These are phyloP conservation scores for Trichosurus vulpecula DNA, from an alignment of 2,797 vertebrate genomes.

Conservation along the genomic window DNA sequence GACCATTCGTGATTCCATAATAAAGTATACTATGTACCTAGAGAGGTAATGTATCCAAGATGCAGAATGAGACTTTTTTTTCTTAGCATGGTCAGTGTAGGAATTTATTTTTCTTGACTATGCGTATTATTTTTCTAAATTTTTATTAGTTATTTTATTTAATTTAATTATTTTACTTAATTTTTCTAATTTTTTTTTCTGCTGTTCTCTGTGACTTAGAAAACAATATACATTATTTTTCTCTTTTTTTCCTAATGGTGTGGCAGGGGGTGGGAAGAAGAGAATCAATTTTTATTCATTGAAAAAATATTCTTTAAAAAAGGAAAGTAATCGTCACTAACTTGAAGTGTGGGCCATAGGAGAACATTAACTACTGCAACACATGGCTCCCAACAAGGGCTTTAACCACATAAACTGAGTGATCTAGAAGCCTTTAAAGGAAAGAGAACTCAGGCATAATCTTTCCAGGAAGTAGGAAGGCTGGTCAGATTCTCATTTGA, in stretches of 20 bases:
- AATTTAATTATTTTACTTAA: neutral
- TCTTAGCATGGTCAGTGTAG: neutral
- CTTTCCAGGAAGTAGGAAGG: slow-evolving; percentile 27
- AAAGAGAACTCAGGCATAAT: slow-evolving; percentile 8
- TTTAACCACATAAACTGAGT: slow-evolving; percentile 25
- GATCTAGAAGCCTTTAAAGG: slow-evolving; percentile 50
- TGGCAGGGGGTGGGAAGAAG: neutral
- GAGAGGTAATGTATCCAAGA: neutral
- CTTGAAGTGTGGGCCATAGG: slow-evolving; percentile 20
- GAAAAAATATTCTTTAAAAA: neutral
- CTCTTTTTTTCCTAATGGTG: neutral
- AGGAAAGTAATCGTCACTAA: slow-evolving; percentile 44
- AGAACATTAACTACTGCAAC: neutral
- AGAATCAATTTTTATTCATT: neutral
- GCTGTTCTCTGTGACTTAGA: neutral
- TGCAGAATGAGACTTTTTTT: neutral
- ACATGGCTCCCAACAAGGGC: slow-evolving; percentile 10
- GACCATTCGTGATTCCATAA: neutral
- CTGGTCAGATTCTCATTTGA: slow-evolving; percentile 15
- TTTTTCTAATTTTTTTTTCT: neutral
- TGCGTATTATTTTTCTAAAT: neutral
- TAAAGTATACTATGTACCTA: neutral
- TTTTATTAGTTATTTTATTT: neutral
- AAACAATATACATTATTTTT: neutral
- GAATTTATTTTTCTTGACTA: neutral